These are phyloP conservation scores for Labroides dimidiatus DNA, from an alignment of 2,797 vertebrate species.

Conservation along the genomic window DNA sequence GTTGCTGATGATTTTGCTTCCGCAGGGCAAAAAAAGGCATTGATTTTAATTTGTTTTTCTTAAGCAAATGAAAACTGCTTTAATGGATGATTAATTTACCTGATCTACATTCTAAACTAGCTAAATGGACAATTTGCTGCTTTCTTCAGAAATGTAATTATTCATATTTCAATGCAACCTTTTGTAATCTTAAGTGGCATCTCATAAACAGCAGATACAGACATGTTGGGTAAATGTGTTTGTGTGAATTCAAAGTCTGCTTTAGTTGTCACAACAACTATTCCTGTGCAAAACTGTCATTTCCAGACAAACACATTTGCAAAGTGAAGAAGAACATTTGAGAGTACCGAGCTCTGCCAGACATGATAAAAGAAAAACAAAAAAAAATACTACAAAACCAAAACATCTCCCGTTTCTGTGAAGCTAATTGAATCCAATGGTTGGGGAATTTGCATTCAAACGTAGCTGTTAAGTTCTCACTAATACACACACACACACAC, in stretches of 20 bases:
- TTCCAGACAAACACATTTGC: conserved; percentile 36
- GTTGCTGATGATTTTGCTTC: too few relatives aligned
- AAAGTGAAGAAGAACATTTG: conserved; percentile 34
- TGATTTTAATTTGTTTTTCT: too few relatives aligned
- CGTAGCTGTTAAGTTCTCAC: conserved; percentile 38
- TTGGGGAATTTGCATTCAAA: conserved; percentile 24
- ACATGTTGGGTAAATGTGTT: conserved; percentile 31
- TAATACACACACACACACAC: conserved; percentile 1
- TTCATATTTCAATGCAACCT: conserved; percentile 17
- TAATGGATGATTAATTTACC: too few relatives aligned
- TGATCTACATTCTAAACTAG: too few relatives aligned
- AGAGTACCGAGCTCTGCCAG: conserved; percentile 32
- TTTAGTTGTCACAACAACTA: conserved; percentile 48
- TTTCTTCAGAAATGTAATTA: neutral
- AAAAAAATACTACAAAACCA: conserved; percentile 31
- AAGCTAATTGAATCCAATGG: conserved; percentile 49
- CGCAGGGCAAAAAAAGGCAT: too few relatives aligned
- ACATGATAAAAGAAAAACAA: conserved; percentile 40
- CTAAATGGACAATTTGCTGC: neutral
- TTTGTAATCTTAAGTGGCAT: conserved; percentile 13
- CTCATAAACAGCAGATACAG: conserved; percentile 7
- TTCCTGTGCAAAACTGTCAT: conserved; percentile 41
- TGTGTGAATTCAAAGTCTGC: conserved; percentile 61
- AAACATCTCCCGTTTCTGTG: conserved; percentile 38
- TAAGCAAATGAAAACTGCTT: too few relatives aligned